Evolutionary conservation across 1,140 invertebrate species (phyloP).

Genomic region (Drosophila fuyamai): DNA sequence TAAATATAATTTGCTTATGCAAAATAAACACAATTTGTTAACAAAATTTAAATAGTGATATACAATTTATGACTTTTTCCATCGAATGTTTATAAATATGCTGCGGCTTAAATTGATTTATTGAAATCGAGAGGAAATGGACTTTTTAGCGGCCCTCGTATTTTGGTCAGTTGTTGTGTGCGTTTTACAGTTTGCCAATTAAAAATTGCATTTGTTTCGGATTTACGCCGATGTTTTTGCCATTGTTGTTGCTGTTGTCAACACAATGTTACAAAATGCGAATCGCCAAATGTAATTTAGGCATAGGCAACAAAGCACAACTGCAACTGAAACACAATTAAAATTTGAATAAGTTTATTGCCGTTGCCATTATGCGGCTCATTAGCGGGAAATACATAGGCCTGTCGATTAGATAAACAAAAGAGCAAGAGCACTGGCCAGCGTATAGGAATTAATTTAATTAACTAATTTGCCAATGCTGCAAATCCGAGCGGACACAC

Average conservation of each 20-base stretch:
- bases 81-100: constrained; percentile 13
- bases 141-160: constrained; percentile 23
- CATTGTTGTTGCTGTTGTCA: constrained; percentile 40
- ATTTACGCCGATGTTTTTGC: constrained; percentile 60
- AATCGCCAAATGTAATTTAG: constrained; percentile 44
- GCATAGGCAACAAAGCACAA: constrained; percentile 27
- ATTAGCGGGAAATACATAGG: constrained; percentile 62
- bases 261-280: constrained; percentile 51
- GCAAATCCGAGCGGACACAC: constrained; percentile 52
- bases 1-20: background rate
- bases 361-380: constrained; percentile 68
- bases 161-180: constrained; percentile 9
- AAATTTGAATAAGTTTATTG: constrained; percentile 73
- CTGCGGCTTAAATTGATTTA: constrained; percentile 34
- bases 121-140: constrained; percentile 4
- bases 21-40: background rate
- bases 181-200: constrained; percentile 63
- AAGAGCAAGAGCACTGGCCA: constrained; percentile 1
- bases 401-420: constrained; percentile 63
- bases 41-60: background rate
- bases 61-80: constrained; percentile 12
- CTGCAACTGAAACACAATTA: constrained; percentile 56
- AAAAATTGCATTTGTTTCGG: constrained; percentile 68
- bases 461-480: constrained; percentile 74
- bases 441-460: constrained; percentile 60